Conservation (phyloP, 2,797 vertebrate species). For the Ficedula albicollis region DNA sequence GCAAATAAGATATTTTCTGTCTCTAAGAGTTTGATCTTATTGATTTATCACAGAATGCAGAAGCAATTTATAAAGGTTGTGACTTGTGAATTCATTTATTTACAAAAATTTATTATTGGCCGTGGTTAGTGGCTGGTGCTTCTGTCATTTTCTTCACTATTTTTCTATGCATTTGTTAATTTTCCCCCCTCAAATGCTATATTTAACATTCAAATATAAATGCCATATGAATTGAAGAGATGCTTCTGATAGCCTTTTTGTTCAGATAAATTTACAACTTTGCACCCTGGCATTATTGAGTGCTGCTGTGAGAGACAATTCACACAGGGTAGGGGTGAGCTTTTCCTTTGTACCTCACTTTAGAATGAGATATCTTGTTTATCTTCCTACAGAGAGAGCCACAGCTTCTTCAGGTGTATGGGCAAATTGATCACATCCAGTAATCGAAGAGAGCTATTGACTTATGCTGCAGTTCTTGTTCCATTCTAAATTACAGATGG, state of each 20-base stretch:
- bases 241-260: not conserved
- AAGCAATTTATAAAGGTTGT: not conserved
- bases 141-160: not conserved
- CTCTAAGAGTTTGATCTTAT: fast-evolving
- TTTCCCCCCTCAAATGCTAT: not conserved
- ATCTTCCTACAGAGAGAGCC: not conserved
- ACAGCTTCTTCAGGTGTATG: not conserved
- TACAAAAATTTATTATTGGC: not conserved
- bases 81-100: not conserved
- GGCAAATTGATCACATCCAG: slow-evolving; percentile 21
- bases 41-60: not conserved
- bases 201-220: not conserved
- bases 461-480: not conserved
- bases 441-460: slow-evolving; percentile 15
- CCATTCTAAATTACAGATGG: slow-evolving; percentile 25
- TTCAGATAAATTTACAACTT: not conserved
- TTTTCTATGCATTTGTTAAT: not conserved
- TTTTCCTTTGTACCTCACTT: not conserved
- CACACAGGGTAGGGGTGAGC: too few relatives aligned
- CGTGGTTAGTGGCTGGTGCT: not conserved
- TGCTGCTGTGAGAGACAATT: not conserved
- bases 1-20: not conserved
- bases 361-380: not conserved
- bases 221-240: not conserved
- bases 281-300: not conserved